Conservation (phyloP, 2,113 vertebrate species). For the Hyperoodon ampullatus region DNA sequence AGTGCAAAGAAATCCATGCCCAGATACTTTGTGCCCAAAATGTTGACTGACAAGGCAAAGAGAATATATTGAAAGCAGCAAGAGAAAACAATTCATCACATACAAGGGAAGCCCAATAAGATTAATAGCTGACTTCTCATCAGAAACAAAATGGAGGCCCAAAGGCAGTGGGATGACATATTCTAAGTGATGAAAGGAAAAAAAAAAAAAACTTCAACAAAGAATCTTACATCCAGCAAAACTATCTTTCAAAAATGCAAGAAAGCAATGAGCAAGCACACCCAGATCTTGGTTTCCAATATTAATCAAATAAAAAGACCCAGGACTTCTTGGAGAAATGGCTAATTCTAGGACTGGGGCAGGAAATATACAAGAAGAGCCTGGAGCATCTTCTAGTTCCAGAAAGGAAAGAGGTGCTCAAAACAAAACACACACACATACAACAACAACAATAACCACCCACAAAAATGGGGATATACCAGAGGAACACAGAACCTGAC, state of each 20-base stretch:
- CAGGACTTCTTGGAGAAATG: background rate
- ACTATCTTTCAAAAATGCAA: background rate
- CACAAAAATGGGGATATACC: background rate
- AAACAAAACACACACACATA: background rate
- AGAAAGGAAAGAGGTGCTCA: background rate
- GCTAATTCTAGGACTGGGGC: background rate
- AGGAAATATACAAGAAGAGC: background rate
- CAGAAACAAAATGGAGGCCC: background rate
- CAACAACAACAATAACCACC: background rate
- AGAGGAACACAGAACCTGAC: background rate
- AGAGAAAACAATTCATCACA: background rate
- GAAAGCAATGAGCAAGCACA: background rate
- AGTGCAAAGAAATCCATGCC: background rate
- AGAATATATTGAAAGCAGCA: background rate
- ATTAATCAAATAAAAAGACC: background rate
- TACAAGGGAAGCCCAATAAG: background rate
- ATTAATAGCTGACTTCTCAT: background rate
- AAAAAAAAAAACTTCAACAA: background rate
- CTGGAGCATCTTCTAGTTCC: background rate
- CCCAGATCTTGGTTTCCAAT: background rate
- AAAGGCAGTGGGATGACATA: background rate
- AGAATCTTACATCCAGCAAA: background rate
- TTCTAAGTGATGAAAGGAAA: background rate
- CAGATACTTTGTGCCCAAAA: background rate
- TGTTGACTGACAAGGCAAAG: background rate